phyloP scores from a whole-genome alignment of 2,113 vertebrate species.

The Sapayoa aenigma region DNA sequence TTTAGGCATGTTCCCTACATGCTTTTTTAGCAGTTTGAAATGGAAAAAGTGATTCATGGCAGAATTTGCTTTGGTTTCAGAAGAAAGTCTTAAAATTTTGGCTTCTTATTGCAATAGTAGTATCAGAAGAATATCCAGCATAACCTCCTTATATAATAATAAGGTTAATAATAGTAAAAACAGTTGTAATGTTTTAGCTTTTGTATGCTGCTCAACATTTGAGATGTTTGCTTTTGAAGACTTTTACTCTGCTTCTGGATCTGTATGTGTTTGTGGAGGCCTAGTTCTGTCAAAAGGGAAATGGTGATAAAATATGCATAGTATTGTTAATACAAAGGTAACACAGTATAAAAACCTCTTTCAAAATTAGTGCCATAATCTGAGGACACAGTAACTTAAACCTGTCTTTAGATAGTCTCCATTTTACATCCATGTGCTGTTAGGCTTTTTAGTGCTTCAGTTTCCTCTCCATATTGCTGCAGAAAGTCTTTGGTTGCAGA shows the following conservation, averaged over 20 bases:
- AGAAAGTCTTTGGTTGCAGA: neutral
- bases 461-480: neutral
- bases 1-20: neutral
- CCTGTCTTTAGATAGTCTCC: neutral
- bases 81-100: neutral
- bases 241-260: neutral
- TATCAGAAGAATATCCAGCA: neutral
- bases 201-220: neutral
- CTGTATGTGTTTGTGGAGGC: slow-evolving; percentile 7
- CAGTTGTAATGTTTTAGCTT: neutral
- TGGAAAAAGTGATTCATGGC: neutral
- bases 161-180: neutral
- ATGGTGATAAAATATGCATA: slow-evolving; percentile 30
- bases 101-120: neutral
- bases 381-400: neutral
- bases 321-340: slow-evolving; percentile 38
- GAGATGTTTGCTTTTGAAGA: neutral
- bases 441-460: neutral
- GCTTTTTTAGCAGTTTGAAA: neutral
- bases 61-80: neutral
- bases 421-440: neutral
- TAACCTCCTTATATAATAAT: neutral
- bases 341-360: neutral
- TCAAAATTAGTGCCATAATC: neutral
- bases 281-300: slow-evolving; percentile 54